These are phyloP conservation scores for Euura saliciscinereae DNA, from an alignment of 1,140 invertebrate genomes.

Conservation along the genomic window DNA sequence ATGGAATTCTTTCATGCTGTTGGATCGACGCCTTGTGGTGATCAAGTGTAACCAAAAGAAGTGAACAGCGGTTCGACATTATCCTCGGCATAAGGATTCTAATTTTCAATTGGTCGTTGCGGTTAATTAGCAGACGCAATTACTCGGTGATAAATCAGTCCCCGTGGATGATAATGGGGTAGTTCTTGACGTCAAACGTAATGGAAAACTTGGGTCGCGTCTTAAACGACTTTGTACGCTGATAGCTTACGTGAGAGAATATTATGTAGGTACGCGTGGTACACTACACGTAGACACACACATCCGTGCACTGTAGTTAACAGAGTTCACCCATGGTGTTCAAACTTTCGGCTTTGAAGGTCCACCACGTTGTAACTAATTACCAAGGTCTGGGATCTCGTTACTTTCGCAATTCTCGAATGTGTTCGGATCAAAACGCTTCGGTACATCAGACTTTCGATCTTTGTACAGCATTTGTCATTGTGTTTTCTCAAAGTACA, in stretches of 20 bases:
- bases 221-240: neutral
- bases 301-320: neutral
- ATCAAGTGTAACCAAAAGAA: neutral
- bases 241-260: no score
- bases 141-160: neutral
- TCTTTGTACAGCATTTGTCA: no score
- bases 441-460: no score
- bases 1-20: neutral
- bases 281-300: neutral
- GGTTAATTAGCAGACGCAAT: neutral
- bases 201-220: conserved; percentile 3
- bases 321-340: neutral
- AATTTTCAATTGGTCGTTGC: neutral
- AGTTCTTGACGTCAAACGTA: neutral
- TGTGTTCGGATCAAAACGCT: no score
- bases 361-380: neutral
- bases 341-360: neutral
- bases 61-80: no score
- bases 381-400: neutral
- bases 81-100: neutral
- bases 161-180: neutral
- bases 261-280: no score
- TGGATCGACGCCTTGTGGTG: neutral
- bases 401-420: neutral
- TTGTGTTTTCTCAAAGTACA: no score